Evolutionary conservation across 2,797 vertebrate species (phyloP).

Genomic region (Lates japonicus): DNA sequence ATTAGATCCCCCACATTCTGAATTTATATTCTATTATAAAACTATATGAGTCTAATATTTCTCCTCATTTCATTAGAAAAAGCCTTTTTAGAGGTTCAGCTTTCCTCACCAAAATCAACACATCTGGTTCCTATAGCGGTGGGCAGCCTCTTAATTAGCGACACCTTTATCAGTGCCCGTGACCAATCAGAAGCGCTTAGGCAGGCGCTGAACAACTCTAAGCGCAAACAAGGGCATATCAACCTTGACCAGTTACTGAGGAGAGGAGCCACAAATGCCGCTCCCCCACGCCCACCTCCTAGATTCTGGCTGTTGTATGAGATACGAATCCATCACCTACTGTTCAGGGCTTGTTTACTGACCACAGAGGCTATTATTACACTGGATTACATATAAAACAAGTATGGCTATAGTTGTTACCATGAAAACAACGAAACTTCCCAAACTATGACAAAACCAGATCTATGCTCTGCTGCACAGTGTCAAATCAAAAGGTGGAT

Average conservation of each 20-base stretch:
- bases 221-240: constrained; percentile 70
- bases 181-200: constrained; percentile 63
- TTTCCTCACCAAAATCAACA: constrained; percentile 49
- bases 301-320: constrained; percentile 73
- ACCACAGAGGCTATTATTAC: constrained; percentile 67
- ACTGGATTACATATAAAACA: constrained; percentile 55
- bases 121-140: constrained; percentile 66
- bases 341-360: constrained; percentile 61
- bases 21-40: constrained; percentile 29
- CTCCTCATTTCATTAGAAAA: constrained; percentile 20
- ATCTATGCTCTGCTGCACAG: background rate
- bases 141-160: constrained; percentile 60
- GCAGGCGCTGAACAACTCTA: constrained; percentile 70
- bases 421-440: constrained; percentile 3
- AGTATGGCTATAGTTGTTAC: background rate
- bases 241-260: constrained; percentile 79
- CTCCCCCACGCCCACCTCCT: background rate
- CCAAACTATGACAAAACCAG: background rate
- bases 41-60: constrained; percentile 13
- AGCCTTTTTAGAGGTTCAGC: constrained; percentile 10
- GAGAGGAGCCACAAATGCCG: constrained; percentile 42
- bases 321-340: constrained; percentile 67
- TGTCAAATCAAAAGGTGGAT: background rate
- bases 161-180: constrained; percentile 66
- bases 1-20: constrained; percentile 1